These are phyloP conservation scores for Pseudoips prasinana DNA, from an alignment of 2,888 invertebrate species.

Conservation along the genomic window DNA sequence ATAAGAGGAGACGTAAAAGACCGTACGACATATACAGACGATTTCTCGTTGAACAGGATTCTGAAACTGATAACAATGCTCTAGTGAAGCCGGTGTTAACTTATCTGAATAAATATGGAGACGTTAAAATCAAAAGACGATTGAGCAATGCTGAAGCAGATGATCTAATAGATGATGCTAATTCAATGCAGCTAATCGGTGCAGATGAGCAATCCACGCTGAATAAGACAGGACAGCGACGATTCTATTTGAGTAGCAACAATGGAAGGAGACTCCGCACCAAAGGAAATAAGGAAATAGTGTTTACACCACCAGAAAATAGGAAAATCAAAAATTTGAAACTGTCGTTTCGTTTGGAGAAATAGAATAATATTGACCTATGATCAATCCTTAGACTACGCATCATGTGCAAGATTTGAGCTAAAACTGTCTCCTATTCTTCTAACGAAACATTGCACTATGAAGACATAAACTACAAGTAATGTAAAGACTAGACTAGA, in stretches of 20 bases:
- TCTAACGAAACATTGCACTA: too few species aligned
- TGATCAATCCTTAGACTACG: too few species aligned
- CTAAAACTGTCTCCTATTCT: too few species aligned
- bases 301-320: slow-evolving; percentile 50
- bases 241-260: too few species aligned
- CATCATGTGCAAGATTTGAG: too few species aligned
- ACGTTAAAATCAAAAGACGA: slow-evolving; percentile 47
- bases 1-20: neutral
- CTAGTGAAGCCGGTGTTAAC: slow-evolving; percentile 36
- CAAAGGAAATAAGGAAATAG: slow-evolving; percentile 47
- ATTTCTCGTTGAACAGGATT: slow-evolving; percentile 1
- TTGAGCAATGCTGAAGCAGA: slow-evolving; percentile 49
- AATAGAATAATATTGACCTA: too few species aligned
- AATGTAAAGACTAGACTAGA: too few species aligned
- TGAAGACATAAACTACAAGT: too few species aligned
- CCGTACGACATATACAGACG: slow-evolving; percentile 18
- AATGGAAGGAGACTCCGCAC: neutral
- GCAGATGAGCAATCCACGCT: neutral
- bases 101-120: slow-evolving; percentile 37
- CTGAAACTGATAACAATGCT: slow-evolving; percentile 15
- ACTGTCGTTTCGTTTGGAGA: slow-evolving; percentile 48
- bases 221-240: too few species aligned
- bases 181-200: neutral
- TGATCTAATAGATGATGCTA: slow-evolving; percentile 28
- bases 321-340: slow-evolving; percentile 59